Conservation (phyloP, 2,113 vertebrate species). For the Chlorocebus sabaeus region DNA sequence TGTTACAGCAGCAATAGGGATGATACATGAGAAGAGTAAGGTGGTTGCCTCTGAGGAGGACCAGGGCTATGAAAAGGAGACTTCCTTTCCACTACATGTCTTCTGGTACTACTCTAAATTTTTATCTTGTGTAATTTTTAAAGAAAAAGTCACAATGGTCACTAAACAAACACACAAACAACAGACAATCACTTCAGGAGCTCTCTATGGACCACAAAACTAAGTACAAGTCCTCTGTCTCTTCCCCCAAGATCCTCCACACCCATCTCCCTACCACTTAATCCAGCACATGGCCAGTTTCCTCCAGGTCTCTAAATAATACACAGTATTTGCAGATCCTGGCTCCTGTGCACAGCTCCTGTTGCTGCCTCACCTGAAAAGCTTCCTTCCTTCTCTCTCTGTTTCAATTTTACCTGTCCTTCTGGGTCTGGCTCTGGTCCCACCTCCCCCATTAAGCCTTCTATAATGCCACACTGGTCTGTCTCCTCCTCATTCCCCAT, state of each 20-base stretch:
- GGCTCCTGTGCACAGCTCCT: background rate
- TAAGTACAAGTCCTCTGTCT: background rate
- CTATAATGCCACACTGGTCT: background rate
- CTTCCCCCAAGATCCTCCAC: background rate
- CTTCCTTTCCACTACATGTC: background rate
- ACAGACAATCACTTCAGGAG: background rate
- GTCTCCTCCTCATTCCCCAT: background rate
- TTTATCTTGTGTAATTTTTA: background rate
- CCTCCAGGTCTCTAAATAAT: background rate
- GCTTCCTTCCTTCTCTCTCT: background rate
- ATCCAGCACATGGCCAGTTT: background rate
- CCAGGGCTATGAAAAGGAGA: background rate
- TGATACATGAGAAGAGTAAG: background rate
- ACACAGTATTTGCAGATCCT: background rate
- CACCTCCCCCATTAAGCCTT: background rate
- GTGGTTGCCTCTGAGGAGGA: background rate
- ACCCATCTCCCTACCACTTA: background rate
- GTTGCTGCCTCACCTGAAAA: background rate
- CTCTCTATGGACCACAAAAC: background rate
- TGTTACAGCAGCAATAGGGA: background rate
- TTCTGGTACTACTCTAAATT: background rate
- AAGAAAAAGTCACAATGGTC: conserved; percentile 24
- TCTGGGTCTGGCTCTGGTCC: background rate
- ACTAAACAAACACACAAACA: background rate
- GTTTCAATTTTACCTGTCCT: background rate